Percentiles rank a stretch among this genome's conserved stretches.
phyloP scores from a whole-genome alignment of 2,113 vertebrate genomes.

The Leptocoma aspasia region DNA sequence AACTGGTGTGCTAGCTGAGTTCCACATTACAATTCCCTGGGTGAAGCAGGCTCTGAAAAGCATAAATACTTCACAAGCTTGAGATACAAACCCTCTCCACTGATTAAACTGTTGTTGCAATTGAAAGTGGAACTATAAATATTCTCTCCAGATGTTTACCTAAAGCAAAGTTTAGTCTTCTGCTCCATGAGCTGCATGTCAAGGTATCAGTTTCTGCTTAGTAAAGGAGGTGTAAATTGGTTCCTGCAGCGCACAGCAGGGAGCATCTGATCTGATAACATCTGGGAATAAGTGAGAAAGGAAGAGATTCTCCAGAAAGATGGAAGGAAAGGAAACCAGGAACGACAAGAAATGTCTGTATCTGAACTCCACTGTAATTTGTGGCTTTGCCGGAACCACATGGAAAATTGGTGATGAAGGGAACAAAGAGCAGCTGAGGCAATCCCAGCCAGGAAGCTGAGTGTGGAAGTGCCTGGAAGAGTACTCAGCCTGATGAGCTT shows the following conservation, averaged over 20 bases:
- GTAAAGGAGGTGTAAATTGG: background rate
- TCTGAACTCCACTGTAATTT: background rate
- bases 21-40: background rate
- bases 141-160: background rate
- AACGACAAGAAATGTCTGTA: background rate
- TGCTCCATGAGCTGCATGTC: background rate
- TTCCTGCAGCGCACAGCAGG: background rate
- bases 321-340: background rate
- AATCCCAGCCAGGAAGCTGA: background rate
- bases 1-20: background rate
- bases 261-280: background rate
- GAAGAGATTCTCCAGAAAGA: background rate
- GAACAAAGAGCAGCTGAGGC: background rate
- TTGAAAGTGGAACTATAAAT: background rate
- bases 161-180: background rate
- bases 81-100: background rate
- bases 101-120: background rate
- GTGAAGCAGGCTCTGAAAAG: background rate
- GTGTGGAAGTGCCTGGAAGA: background rate
- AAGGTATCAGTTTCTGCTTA: background rate
- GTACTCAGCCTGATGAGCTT: background rate
- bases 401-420: background rate
- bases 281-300: background rate
- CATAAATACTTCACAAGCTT: background rate
- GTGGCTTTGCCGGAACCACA: background rate